Evolutionary conservation across 2,797 vertebrate genomes (phyloP).

Genomic region (Danionella dracula): DNA sequence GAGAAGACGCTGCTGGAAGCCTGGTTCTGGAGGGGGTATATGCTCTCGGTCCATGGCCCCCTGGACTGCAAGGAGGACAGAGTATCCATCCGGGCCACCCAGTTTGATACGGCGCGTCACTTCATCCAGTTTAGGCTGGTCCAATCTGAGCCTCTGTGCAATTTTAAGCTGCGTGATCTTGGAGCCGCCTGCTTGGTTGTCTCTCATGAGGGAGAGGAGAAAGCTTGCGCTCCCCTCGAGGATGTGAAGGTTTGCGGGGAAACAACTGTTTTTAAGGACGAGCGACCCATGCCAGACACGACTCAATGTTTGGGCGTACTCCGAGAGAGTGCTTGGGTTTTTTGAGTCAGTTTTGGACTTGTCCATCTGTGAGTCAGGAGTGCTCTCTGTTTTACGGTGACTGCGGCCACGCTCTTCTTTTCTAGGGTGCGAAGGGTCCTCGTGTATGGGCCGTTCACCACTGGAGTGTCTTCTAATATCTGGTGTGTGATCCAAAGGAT

Average conservation of each 20-base stretch:
- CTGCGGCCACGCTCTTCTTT: slow-evolving; percentile 67
- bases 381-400: slow-evolving; percentile 68
- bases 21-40: slow-evolving; percentile 75
- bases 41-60: slow-evolving; percentile 74
- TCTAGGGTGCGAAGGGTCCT: slow-evolving; percentile 57
- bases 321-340: slow-evolving; percentile 74
- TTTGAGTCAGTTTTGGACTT: slow-evolving; percentile 54
- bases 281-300: slow-evolving; percentile 91
- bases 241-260: slow-evolving; percentile 91
- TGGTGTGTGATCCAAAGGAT: slow-evolving; percentile 76
- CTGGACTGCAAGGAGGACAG: slow-evolving; percentile 89
- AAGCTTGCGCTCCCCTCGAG: slow-evolving; percentile 88
- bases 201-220: slow-evolving; percentile 79
- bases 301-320: slow-evolving; percentile 82
- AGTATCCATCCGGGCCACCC: slow-evolving; percentile 85
- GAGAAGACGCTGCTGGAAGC: slow-evolving; percentile 89
- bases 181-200: slow-evolving; percentile 65
- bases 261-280: slow-evolving; percentile 96
- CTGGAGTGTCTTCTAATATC: slow-evolving; percentile 53
- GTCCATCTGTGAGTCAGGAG: slow-evolving; percentile 30
- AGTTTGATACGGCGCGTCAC: slow-evolving; percentile 89
- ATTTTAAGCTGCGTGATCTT: slow-evolving; percentile 90
- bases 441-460: slow-evolving; percentile 61
- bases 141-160: slow-evolving; percentile 91
- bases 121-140: slow-evolving; percentile 95